phyloP scores from a whole-genome alignment of 2,113 vertebrate species.

The Cacatua alba region DNA sequence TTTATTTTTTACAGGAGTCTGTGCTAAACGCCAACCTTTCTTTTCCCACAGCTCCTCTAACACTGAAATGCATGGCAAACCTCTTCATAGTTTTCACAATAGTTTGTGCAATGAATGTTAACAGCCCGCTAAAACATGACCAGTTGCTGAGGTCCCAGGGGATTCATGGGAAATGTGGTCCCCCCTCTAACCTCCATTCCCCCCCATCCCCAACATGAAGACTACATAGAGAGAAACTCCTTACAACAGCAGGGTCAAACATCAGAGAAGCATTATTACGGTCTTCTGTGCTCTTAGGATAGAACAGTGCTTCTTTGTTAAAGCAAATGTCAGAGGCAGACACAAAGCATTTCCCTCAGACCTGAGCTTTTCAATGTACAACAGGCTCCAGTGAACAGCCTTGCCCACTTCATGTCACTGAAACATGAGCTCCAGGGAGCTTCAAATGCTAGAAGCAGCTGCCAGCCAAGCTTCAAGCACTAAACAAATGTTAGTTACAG shows the following conservation, averaged over 20 bases:
- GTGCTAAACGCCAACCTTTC: not conserved
- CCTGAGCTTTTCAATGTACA: not conserved
- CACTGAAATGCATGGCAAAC: not conserved
- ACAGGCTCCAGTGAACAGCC: not conserved
- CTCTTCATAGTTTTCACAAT: not conserved
- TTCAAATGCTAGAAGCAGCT: not conserved
- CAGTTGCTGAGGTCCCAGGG: not conserved
- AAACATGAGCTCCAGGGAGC: not conserved
- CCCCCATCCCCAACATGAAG: not conserved
- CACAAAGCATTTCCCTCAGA: not conserved
- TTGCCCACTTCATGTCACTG: not conserved
- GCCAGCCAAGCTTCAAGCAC: not conserved
- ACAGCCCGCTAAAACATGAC: not conserved
- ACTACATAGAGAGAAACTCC: not conserved
- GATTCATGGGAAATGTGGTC: not conserved
- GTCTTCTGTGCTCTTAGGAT: not conserved
- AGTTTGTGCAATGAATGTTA: not conserved
- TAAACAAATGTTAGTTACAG: not conserved
- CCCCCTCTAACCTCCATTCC: not conserved
- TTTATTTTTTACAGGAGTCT: not conserved
- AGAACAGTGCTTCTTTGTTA: conserved; percentile 19
- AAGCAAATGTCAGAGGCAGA: conserved; percentile 14
- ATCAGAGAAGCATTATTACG: not conserved
- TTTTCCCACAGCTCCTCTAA: conserved; percentile 1
- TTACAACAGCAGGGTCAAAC: not conserved